Evolutionary conservation across 2,888 invertebrate genomes (phyloP).

Genomic region (Trichopoda pennipes): DNA sequence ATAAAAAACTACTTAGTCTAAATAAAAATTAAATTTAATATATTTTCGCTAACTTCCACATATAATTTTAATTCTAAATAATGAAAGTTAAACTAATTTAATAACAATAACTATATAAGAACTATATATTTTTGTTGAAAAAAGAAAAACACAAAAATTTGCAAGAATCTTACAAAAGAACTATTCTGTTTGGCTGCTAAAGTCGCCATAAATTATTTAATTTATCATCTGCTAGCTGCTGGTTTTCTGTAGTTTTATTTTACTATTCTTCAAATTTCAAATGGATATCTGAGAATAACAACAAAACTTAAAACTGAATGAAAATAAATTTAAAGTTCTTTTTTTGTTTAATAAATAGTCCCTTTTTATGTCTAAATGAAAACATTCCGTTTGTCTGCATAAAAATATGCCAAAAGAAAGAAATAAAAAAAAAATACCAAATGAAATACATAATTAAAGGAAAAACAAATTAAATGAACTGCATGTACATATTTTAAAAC

Average conservation of each 20-base stretch:
- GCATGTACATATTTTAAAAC: slow-evolving; percentile 18
- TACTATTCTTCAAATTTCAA: slow-evolving; percentile 21
- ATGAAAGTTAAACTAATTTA: too few relatives aligned
- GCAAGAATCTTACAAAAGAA: not conserved
- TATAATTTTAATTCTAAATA: too few relatives aligned
- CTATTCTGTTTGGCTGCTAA: slow-evolving; percentile 20
- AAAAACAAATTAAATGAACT: slow-evolving; percentile 19
- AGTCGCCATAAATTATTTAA: slow-evolving; percentile 49
- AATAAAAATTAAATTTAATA: not conserved
- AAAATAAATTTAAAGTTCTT: slow-evolving; percentile 48
- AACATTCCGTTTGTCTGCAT: slow-evolving; percentile 1
- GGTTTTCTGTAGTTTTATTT: not conserved
- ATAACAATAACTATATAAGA: too few relatives aligned
- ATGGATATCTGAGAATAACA: slow-evolving; percentile 32
- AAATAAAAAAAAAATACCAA: not conserved
- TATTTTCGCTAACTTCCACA: too few relatives aligned
- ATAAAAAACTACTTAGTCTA: too few relatives aligned
- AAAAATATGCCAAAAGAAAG: slow-evolving; percentile 29
- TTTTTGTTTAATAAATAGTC: slow-evolving; percentile 17
- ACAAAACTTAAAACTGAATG: slow-evolving; percentile 37
- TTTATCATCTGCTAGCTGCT: slow-evolving; percentile 29
- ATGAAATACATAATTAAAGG: too few relatives aligned
- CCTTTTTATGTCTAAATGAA: not conserved
- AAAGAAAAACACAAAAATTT: not conserved
- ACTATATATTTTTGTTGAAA: too few relatives aligned